Evolutionary conservation across 2,888 invertebrate species (phyloP), one percentile per base, ranked within the genome.

Genomic region (Apamea crenata): DNA sequence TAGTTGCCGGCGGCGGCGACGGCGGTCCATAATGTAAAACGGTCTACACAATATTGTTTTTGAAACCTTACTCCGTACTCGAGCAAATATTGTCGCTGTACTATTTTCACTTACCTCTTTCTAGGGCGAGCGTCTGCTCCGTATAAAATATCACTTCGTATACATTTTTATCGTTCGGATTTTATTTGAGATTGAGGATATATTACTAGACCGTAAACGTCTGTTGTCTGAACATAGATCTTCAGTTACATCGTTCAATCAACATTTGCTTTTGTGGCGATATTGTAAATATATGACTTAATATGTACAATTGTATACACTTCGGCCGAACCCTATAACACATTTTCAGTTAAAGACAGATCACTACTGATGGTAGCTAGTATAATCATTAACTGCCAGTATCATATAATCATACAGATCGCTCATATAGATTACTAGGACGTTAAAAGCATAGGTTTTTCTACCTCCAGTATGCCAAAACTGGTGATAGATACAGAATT

Each of bases 41-140:
- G 81, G 70, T 82, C 74, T 78, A 75, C 76, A 82, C 74, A 76
- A 75, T 81, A 87, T 86, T 87, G 86, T 89, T 87, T 87, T 80
- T 86, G 77, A 75, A 82, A 79, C 87, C 85, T 77, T 67, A 69
- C 77, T 79, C 74, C 40, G 70, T 63, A 74, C 77, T 80, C 50
- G 40, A 78, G 68, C 76, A 81, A 87, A 86, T 88, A 80, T 84
- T 81, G 84, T 76, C 56, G 77, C 29, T 50, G 74, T 84, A 88
- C 88, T 84, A 88, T 89, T 86, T 82, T 74, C 82, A 77, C 78
- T 78, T 78, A 81, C 73, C 77, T 80, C 67, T 85, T 81, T 77
- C 63, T 72, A 65, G 78, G 61, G 78, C 78, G 63, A 79, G 67
- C 65, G 78, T 71, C 69, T 78, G 63, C 59, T 84, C 47, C 40